Evolutionary conservation across 2,888 invertebrate genomes (phyloP).

Genomic region (Drosophila atroscutellata): DNA sequence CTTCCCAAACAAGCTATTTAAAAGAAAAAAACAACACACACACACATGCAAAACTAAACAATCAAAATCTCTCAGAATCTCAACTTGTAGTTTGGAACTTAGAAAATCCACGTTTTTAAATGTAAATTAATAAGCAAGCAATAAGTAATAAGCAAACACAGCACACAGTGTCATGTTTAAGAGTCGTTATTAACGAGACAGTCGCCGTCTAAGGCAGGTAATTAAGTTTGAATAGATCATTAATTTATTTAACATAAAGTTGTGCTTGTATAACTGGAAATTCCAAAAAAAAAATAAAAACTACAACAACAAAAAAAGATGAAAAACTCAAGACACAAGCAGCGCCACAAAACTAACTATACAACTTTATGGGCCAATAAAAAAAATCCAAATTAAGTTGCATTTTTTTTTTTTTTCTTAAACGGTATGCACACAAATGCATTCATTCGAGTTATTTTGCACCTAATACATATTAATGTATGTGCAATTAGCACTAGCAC

Average conservation of each 20-base stretch:
- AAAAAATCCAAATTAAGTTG: slow-evolving; percentile 33
- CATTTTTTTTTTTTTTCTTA: slow-evolving; percentile 27
- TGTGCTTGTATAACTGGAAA: slow-evolving; percentile 76
- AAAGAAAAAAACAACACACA: neutral
- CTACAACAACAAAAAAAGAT: slow-evolving; percentile 56
- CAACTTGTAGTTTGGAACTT: slow-evolving; percentile 13
- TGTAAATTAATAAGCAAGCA: slow-evolving; percentile 52
- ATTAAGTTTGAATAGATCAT: slow-evolving; percentile 79
- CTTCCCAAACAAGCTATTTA: slow-evolving; percentile 24
- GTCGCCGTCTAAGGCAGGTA: slow-evolving; percentile 58
- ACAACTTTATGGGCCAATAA: slow-evolving; percentile 63
- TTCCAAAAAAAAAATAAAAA: slow-evolving; percentile 73
- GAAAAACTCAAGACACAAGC: slow-evolving; percentile 70
- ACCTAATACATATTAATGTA: slow-evolving; percentile 12
- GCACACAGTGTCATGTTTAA: slow-evolving; percentile 47
- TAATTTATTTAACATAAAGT: slow-evolving; percentile 71
- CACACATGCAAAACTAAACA: slow-evolving; percentile 31
- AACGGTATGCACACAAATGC: slow-evolving; percentile 39
- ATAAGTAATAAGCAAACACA: slow-evolving; percentile 1
- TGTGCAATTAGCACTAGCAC: slow-evolving; percentile 66
- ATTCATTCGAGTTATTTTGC: neutral
- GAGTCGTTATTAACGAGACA: slow-evolving; percentile 54
- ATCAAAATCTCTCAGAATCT: slow-evolving; percentile 45
- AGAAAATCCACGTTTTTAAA: slow-evolving; percentile 51
- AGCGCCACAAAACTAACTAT: slow-evolving; percentile 64